Evolutionary conservation across 1,140 invertebrate species (phyloP), one percentile per base, ranked within the genome.

Genomic region (Hormaphis cornu): DNA sequence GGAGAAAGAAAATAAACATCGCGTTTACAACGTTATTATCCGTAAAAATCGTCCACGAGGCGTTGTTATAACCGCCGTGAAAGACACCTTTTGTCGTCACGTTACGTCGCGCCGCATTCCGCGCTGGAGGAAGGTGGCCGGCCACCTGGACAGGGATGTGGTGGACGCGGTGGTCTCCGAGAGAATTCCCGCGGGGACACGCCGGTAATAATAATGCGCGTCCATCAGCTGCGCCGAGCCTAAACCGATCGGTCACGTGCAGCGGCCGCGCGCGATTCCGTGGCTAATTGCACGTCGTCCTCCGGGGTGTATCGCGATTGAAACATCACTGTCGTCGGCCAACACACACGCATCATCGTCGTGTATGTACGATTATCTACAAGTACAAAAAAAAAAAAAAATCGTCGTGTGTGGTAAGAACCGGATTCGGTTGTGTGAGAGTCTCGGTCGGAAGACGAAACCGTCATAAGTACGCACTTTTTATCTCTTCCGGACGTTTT

Each of bases 271-370:
- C 61, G 44, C 61, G 12, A 50, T 48, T 46, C 61, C 61, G 61
- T 66, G 44, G 61, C 61, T 66, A 66, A 66, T 66, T 66, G 61
- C 61, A 66, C 61, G n/a, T 44, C 28, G 40, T 66, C 61, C 42
- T 66, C 20, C 61, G 61, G 61, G 28, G 61, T 48, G 28, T 48
- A 20, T 48, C 26, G 26, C 44, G 28, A 66, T 66, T 66, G 61
- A 66, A 66, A 48, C 61, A 50, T 66, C 61, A 66, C 44, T 20
- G 54, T 58, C 54, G 53, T 16, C 53, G 53, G n/a, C 28, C 20
- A 16, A 16, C 50, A 26, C 48, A 26, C 24, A 26, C 16, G 16
- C 3, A 52, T 3, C n/a, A n/a, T n/a, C 42, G 42, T 46, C 16
- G 42, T 46, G 42, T 37, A n/a, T 46, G 42, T 16, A n/a, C 18